Conservation (phyloP, 2,113 vertebrate species). For the Halichoeres trimaculatus region DNA sequence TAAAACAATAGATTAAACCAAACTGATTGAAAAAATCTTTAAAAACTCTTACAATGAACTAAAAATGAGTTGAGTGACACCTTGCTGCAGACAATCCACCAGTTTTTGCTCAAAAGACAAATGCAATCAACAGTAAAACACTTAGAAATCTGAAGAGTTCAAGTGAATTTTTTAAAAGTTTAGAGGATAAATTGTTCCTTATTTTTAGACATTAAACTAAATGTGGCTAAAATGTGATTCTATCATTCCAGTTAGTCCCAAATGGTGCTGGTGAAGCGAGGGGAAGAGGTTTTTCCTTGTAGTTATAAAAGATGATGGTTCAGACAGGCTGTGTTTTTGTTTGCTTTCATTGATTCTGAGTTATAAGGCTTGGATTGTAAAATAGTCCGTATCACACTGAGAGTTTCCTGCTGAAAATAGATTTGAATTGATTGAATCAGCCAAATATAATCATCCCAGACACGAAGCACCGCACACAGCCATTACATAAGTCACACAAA, state of each 20-base stretch:
- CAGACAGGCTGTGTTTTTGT: slow-evolving; percentile 44
- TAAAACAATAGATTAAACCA: background rate
- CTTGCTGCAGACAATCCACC: background rate
- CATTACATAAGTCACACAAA: slow-evolving; percentile 61
- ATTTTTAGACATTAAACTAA: background rate
- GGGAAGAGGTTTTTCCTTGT: slow-evolving; percentile 5
- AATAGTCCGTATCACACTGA: slow-evolving; percentile 21
- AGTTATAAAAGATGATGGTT: slow-evolving; percentile 26
- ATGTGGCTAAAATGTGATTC: background rate
- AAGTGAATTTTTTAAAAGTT: background rate
- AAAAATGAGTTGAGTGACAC: background rate
- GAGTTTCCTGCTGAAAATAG: slow-evolving; percentile 54
- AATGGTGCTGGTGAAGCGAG: background rate
- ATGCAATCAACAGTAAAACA: no score
- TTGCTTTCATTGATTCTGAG: slow-evolving; percentile 36
- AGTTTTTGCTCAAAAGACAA: no score
- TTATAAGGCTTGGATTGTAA: slow-evolving; percentile 1
- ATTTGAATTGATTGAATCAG: slow-evolving; percentile 50
- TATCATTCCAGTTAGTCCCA: background rate
- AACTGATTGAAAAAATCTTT: background rate
- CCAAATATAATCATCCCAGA: slow-evolving; percentile 42
- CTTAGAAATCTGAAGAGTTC: background rate
- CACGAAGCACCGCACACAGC: slow-evolving; percentile 9
- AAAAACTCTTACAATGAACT: background rate
- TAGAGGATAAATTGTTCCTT: background rate